Evolutionary conservation across 2,797 vertebrate species (phyloP).

Genomic region (Aulostomus chinensis): DNA sequence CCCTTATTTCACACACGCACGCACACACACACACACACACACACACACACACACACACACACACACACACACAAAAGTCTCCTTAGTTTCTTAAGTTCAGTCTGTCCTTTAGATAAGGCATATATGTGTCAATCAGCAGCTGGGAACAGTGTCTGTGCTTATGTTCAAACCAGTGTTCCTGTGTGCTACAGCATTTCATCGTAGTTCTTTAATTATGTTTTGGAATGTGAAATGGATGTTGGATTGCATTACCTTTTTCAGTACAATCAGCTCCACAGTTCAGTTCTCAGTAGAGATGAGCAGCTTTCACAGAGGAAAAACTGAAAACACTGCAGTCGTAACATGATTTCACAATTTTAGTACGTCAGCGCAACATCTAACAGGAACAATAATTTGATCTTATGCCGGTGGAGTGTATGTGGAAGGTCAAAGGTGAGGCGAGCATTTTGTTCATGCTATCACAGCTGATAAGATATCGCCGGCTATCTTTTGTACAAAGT

Average conservation of each 20-base stretch:
- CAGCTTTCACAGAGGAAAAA: slow-evolving; percentile 11
- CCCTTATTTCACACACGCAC: background rate
- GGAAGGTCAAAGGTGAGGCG: slow-evolving; percentile 56
- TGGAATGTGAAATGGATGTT: slow-evolving; percentile 11
- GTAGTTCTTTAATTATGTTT: slow-evolving; percentile 9
- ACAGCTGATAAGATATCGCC: slow-evolving; percentile 46
- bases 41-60: too few species aligned
- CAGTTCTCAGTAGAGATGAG: background rate
- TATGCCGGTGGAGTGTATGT: slow-evolving; percentile 8
- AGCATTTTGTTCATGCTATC: slow-evolving; percentile 25
- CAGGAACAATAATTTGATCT: background rate
- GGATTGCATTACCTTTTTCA: background rate
- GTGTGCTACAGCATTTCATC: slow-evolving; percentile 1
- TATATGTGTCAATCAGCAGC: slow-evolving; percentile 1
- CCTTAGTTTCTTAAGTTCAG: background rate
- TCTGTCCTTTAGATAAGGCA: slow-evolving; percentile 14
- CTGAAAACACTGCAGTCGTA: background rate
- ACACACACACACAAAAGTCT: too few species aligned
- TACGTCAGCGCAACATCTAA: background rate
- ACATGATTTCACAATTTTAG: slow-evolving; percentile 17
- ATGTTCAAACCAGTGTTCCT: background rate
- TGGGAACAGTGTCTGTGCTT: background rate
- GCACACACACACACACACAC: too few species aligned
- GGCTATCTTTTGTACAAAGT: slow-evolving; percentile 1
- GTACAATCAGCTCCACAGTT: slow-evolving; percentile 2